Base-by-base conservation (phyloP, 1,140 invertebrate genomes). In the Drosophila pseudoananassae region DNA sequence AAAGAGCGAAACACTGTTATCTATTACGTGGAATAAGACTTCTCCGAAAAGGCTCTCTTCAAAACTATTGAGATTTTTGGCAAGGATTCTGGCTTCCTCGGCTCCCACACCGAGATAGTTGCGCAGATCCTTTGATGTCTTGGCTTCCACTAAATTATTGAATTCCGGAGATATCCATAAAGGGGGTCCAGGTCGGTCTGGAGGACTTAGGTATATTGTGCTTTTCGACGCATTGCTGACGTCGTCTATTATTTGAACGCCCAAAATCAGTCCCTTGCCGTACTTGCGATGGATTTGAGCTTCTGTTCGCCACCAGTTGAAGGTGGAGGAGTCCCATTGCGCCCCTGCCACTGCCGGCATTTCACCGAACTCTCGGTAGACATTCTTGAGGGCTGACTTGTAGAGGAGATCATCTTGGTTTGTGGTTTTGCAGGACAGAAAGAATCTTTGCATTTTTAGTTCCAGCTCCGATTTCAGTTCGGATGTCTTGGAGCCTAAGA, bases 211-310 rank as follows among this genome's bases (percentile, higher is more conserved):
- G 40, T 91, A 91, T 1, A 84, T 45, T 1, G 50, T 60, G 45
- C 76, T 91, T 5, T 46, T 2, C 0, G 70, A 76, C 9, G 46
- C 63, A 20, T 91, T 84, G 1, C 53, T 58, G 0, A 90, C 47
- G 46, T 91, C 85, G 0, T 23, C 15, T 69, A 87, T 73, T 0
- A 90, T 53, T 3, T 78, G 55, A 15, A 91, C 71, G 0, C 63
- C 66, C 0, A 91, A 10, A 7, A 91, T 65, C n/a, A 88, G 77
- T 9, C 71, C 43, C n/a, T 56, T 80, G 10, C 70, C 70, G 61
- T 81, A 91, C 31, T 78, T 72, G 4, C 76, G 58, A 31, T 90
- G 76, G 5, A 91, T 84, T n/a, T 60, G 23, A 0, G 78, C 90
- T 3, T 78, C 69, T 0, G 46, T 61, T 14, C 65, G 61, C 90